These are phyloP conservation scores for Diacarnus erythraeanus DNA, from an alignment of 37 sponge, comb jelly and placozoan species.

Conservation along the genomic window DNA sequence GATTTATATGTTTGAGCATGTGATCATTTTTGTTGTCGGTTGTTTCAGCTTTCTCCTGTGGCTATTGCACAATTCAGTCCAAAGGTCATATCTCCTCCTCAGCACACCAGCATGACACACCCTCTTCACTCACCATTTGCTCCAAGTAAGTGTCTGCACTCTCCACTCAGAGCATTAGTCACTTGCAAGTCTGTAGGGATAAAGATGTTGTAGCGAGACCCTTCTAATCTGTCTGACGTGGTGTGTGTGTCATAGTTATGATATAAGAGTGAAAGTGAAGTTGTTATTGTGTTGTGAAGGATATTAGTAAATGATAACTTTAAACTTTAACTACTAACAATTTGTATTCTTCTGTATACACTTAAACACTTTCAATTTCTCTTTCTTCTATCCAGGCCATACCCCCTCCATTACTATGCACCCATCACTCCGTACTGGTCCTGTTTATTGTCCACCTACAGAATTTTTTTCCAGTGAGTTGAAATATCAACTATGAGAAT, in stretches of 20 bases:
- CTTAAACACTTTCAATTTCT: not conserved
- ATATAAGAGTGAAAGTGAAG: too few relatives aligned
- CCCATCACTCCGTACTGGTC: conserved; percentile 35
- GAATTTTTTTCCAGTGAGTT: conserved; percentile 46
- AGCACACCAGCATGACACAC: not conserved
- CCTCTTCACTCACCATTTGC: not conserved
- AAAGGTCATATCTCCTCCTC: conserved; percentile 16
- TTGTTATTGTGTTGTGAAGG: too few relatives aligned
- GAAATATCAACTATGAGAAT: not conserved
- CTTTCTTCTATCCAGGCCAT: not conserved
- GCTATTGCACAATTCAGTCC: conserved; percentile 20
- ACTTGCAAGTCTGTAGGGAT: too few relatives aligned
- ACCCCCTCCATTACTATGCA: conserved; percentile 15
- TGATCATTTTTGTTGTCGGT: conserved; percentile 18
- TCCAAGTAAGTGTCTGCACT: too few relatives aligned
- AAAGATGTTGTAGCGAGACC: too few relatives aligned
- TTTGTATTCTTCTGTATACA: too few relatives aligned
- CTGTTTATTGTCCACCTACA: conserved; percentile 44
- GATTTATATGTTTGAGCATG: not conserved
- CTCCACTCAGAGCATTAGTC: too few relatives aligned
- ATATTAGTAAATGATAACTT: too few relatives aligned
- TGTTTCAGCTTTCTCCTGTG: conserved; percentile 31
- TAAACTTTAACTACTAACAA: too few relatives aligned
- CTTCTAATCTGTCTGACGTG: too few relatives aligned
- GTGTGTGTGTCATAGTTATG: too few relatives aligned